These are phyloP conservation scores for Myxocyprinus asiaticus DNA, from an alignment of 2,113 vertebrate genomes.

Conservation along the genomic window DNA sequence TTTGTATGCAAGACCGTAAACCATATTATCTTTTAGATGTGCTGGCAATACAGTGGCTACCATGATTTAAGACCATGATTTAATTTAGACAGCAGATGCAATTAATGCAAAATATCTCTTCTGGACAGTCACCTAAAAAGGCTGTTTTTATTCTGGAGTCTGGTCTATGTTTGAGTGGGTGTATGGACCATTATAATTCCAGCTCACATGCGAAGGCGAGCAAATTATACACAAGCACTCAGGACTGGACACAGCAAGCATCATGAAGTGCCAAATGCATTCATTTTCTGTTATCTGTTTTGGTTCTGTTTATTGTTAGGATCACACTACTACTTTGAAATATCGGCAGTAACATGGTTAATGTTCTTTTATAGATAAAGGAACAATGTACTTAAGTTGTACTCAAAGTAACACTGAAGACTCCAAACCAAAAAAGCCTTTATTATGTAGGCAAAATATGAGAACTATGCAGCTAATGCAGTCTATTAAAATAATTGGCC, in stretches of 20 bases:
- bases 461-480: background rate
- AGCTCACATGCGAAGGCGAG: constrained; percentile 44
- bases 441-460: constrained; percentile 19
- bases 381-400: background rate
- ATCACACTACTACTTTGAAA: background rate
- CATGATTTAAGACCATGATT: constrained; percentile 54
- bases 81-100: constrained; percentile 61
- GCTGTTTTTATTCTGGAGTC: constrained; percentile 54
- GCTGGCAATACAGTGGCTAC: constrained; percentile 53
- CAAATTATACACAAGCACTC: constrained; percentile 47
- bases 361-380: too few species aligned
- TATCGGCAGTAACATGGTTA: too few species aligned
- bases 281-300: too few species aligned
- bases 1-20: constrained; percentile 55
- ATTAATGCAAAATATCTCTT: constrained; percentile 57
- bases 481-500: constrained; percentile 27
- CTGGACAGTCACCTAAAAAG: constrained; percentile 53
- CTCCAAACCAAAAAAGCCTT: constrained; percentile 32
- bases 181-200: constrained; percentile 51
- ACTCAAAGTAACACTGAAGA: background rate
- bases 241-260: constrained; percentile 39
- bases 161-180: constrained; percentile 57
- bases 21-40: constrained; percentile 41
- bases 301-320: too few species aligned
- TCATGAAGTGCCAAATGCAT: constrained; percentile 44